Evolutionary conservation across 2,888 invertebrate species (phyloP).

Genomic region (Sinohyriopsis cumingii): DNA sequence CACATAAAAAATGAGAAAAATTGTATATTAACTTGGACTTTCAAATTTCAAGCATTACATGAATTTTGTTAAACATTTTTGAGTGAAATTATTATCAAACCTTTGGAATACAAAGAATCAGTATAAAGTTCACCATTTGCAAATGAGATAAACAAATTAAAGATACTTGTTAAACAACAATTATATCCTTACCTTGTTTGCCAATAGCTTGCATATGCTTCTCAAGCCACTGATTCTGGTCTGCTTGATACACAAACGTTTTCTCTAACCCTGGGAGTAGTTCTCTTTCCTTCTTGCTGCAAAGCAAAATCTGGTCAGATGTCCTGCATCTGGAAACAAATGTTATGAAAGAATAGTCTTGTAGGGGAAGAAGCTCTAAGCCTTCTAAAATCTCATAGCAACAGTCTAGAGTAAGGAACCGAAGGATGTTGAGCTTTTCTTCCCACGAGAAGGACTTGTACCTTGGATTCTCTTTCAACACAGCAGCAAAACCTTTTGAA

Average conservation of each 20-base stretch:
- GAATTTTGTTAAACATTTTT: no score
- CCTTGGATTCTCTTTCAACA: not conserved
- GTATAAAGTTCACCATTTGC: no score
- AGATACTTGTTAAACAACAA: no score
- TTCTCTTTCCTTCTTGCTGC: slow-evolving; percentile 7
- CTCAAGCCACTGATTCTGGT: not conserved
- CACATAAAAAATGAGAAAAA: no score
- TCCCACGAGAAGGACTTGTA: not conserved
- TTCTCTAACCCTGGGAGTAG: slow-evolving; percentile 29
- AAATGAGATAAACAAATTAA: no score
- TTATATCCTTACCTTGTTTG: slow-evolving; percentile 1
- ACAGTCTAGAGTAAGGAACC: slow-evolving; percentile 7
- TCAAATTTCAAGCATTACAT: no score
- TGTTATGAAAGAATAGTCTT: slow-evolving; percentile 10
- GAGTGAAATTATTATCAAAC: no score
- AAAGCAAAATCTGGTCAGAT: slow-evolving; percentile 8
- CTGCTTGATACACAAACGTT: slow-evolving; percentile 4
- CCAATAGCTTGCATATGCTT: not conserved
- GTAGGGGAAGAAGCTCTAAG: slow-evolving; percentile 22
- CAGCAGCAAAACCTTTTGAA: not conserved
- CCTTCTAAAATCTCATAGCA: slow-evolving; percentile 4
- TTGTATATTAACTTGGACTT: no score
- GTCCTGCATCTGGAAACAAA: slow-evolving; percentile 3
- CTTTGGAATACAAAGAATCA: no score
- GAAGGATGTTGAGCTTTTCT: slow-evolving; percentile 11